Evolutionary conservation across 2,113 vertebrate genomes (phyloP), one percentile per base, ranked within the genome.

Genomic region (Pyrgilauda ruficollis): DNA sequence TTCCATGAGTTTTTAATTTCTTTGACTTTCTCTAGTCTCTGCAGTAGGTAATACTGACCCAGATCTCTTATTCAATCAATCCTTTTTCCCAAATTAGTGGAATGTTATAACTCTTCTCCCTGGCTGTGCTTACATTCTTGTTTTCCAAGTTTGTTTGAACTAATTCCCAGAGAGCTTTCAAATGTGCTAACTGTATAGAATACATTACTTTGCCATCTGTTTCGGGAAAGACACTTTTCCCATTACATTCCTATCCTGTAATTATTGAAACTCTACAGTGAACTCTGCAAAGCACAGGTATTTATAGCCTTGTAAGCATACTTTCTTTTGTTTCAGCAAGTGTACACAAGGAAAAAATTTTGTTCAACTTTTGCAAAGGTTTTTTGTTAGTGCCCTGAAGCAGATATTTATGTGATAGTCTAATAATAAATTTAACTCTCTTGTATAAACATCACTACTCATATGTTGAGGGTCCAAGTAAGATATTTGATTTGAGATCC

Each of bases 181-280:
- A 74, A 93, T 83, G 78, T 97, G 94, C 92, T 90, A 83, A 90
- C 82, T 83, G 59, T 85, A 90, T 74, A 88, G 90, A 96, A 95
- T 94, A 84, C 37, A 89, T 96, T 93, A 89, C 13, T 93, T 88
- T 83, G 59, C 96, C 90, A 96, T 94, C 92, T 96, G 94, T 67
- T 95, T 86, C 0, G 0, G 92, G 90, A 76, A 73, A 93, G 63
- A 63, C n/a, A 33, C 56, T 95, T 94, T 89, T 84, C 92, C 90
- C 91, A 67, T 86, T 92, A 55, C 72, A 13, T 85, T 95, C 24
- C 30, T 55, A 70, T 43, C 26, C 59, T 84, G 52, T 26, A 89
- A 87, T 91, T 94, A 94, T 92, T 94, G 84, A 66, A 94, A 84
- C 58, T 79, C 53, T 43, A 28, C 64, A 62, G 64, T 74, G 80